These are phyloP conservation scores for Cataglyphis rosenhaueri DNA, from an alignment of 2,888 invertebrate species.

Conservation along the genomic window DNA sequence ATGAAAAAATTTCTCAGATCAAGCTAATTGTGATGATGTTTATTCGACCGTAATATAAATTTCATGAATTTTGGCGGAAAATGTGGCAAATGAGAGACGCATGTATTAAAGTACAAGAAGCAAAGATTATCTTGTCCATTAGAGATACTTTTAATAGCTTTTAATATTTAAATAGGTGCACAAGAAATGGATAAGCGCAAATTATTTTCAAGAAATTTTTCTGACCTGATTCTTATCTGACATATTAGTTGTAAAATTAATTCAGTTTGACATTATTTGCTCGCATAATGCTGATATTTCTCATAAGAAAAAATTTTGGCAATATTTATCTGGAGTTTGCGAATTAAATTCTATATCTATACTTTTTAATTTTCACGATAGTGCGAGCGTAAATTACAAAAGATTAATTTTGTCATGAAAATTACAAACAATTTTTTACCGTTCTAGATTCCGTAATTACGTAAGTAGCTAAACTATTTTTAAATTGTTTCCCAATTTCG, in stretches of 20 bases:
- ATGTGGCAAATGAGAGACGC: background rate
- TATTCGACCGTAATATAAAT: background rate
- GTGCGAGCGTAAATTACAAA: background rate
- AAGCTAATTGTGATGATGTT: background rate
- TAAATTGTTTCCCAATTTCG: background rate
- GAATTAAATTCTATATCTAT: background rate
- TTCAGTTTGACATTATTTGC: background rate
- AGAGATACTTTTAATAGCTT: slow-evolving; percentile 68
- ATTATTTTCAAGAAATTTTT: slow-evolving; percentile 60
- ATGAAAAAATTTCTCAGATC: background rate
- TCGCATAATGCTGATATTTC: background rate
- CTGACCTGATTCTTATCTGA: background rate
- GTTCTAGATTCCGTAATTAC: background rate
- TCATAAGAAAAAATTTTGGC: background rate
- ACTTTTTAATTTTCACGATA: background rate
- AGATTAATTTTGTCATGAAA: background rate
- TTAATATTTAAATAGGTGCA: slow-evolving; percentile 64
- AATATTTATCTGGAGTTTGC: background rate
- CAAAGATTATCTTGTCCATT: slow-evolving; percentile 44
- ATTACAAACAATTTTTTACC: background rate
- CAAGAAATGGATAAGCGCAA: slow-evolving; percentile 70
- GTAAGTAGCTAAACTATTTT: background rate
- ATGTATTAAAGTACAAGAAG: background rate
- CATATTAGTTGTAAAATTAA: background rate
- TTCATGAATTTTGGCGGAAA: background rate